phyloP scores from a whole-genome alignment of 1,140 invertebrate genomes.

The Danaus melanippus region DNA sequence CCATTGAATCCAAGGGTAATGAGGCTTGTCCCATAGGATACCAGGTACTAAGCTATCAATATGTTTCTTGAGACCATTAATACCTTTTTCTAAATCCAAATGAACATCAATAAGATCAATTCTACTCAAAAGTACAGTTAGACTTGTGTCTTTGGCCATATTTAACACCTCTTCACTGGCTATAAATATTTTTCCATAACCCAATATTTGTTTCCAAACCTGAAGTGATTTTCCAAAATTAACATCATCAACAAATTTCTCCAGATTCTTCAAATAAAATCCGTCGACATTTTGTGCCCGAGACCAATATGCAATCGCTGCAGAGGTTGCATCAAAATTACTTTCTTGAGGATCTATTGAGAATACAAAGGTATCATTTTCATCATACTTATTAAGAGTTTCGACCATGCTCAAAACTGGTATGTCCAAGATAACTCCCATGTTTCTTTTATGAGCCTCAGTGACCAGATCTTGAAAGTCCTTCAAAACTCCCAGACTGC shows the following conservation, averaged over 20 bases:
- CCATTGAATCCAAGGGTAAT: conserved; percentile 85
- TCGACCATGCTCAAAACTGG: conserved; percentile 77
- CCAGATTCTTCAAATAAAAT: conserved; percentile 84
- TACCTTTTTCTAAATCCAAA: conserved; percentile 74
- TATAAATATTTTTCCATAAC: conserved; percentile 76
- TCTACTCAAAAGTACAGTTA: conserved; percentile 73
- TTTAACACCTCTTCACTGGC: conserved; percentile 75
- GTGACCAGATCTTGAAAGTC: conserved; percentile 78
- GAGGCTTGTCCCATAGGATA: conserved; percentile 73
- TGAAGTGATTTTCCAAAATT: conserved; percentile 70
- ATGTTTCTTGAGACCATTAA: conserved; percentile 71
- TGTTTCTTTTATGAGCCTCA: conserved; percentile 76
- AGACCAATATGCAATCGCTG: conserved; percentile 77
- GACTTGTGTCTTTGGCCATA: conserved; percentile 45
- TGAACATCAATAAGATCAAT: conserved; percentile 82
- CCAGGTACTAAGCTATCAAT: conserved; percentile 73
- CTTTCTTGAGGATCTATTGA: conserved; percentile 33
- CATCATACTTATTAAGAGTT: conserved; percentile 33
- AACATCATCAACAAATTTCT: conserved; percentile 63
- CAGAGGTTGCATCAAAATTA: conserved; percentile 57
- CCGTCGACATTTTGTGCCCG: conserved; percentile 79
- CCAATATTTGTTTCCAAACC: conserved; percentile 79
- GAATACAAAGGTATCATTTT: conserved; percentile 31
- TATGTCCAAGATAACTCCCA: conserved; percentile 82
- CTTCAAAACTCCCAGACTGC: conserved; percentile 75